These are phyloP conservation scores for Pararge aegeria DNA, from an alignment of 1,140 invertebrate species.

Conservation along the genomic window DNA sequence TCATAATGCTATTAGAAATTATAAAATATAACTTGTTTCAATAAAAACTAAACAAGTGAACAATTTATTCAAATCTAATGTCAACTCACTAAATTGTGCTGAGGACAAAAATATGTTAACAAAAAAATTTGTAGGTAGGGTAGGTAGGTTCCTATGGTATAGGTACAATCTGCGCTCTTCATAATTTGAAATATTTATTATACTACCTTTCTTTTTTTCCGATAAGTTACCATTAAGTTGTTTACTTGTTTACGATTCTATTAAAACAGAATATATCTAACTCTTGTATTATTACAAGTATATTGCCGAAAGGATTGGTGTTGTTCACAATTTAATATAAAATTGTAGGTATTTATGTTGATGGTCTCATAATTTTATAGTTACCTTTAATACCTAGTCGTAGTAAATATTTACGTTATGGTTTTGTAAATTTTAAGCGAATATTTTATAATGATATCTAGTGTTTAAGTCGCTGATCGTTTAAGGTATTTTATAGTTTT, in stretches of 20 bases:
- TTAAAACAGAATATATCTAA: slow-evolving; percentile 1
- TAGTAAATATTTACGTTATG: slow-evolving; percentile 38
- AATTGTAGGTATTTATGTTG: slow-evolving; percentile 28
- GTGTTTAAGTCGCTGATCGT: neutral
- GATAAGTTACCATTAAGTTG: no score
- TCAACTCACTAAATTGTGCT: no score
- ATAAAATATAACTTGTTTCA: slow-evolving; percentile 1
- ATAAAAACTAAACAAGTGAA: neutral
- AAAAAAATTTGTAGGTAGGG: no score
- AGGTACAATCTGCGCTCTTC: no score
- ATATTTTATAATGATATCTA: slow-evolving; percentile 26
- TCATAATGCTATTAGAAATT: slow-evolving; percentile 4
- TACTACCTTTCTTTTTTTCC: no score
- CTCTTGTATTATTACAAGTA: neutral
- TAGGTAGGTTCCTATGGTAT: no score
- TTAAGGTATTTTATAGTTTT: neutral
- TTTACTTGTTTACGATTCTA: neutral
- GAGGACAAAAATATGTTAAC: no score
- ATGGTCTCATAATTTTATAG: slow-evolving; percentile 44
- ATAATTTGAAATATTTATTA: no score
- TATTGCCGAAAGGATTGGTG: slow-evolving; percentile 17
- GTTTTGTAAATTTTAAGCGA: slow-evolving; percentile 62
- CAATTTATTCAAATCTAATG: no score
- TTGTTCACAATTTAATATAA: slow-evolving; percentile 11
- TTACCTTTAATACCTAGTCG: slow-evolving; percentile 70